A percentile compares a stretch with the other conserved stretches of the same genome.
Conservation (phyloP, 2,113 vertebrate species). For the Lamprotornis superbus region DNA sequence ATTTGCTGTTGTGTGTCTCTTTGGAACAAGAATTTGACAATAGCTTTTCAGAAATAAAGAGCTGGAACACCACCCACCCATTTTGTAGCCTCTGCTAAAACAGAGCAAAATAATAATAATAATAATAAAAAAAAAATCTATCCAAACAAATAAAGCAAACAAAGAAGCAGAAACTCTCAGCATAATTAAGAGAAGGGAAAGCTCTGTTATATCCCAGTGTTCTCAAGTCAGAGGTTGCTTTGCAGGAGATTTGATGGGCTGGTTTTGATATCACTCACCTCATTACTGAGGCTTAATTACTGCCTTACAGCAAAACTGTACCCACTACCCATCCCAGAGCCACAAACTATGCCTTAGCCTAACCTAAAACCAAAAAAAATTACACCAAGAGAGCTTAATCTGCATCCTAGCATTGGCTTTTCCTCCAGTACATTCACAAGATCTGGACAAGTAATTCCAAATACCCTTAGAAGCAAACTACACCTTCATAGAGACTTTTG, state of each 20-base stretch:
- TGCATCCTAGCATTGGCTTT: background rate
- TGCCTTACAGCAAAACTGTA: background rate
- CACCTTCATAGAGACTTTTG: background rate
- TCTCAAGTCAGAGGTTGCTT: background rate
- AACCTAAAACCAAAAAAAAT: background rate
- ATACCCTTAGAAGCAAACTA: background rate
- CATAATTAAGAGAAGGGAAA: background rate
- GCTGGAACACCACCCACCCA: background rate
- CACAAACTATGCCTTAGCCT: background rate
- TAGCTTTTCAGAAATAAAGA: background rate
- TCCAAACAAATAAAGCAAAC: background rate
- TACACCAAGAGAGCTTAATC: background rate
- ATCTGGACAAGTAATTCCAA: background rate
- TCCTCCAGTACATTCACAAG: background rate
- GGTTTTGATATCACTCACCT: background rate
- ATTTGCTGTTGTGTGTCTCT: background rate
- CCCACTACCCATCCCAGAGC: background rate
- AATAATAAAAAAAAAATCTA: background rate
- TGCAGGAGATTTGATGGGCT: background rate
- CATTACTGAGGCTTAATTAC: background rate
- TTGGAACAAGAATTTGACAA: background rate
- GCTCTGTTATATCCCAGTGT: background rate
- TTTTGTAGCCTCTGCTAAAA: background rate
- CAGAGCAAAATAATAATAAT: background rate
- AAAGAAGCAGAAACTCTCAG: background rate